Percentiles rank a stretch among this genome's conserved stretches.
Evolutionary conservation across 64 coral and sea anemone genomes (phyloP).

Genomic region (Montipora efflorescens): DNA sequence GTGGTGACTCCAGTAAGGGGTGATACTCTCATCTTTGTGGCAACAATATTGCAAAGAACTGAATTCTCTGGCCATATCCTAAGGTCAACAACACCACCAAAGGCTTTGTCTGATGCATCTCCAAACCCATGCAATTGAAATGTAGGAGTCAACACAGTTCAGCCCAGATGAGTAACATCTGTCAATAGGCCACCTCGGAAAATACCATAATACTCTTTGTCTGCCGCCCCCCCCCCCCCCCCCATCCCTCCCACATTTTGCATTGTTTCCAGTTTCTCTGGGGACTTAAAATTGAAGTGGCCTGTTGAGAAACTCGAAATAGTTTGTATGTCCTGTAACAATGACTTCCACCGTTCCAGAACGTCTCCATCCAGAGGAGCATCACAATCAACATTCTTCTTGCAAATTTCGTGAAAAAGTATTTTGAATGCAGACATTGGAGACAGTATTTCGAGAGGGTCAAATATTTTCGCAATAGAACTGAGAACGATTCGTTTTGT

Average conservation of each 20-base stretch:
- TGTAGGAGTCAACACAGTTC: not conserved
- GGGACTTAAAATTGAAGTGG: no score
- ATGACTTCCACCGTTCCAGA: not conserved
- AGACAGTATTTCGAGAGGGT: no score
- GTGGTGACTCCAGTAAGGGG: constrained; percentile 4
- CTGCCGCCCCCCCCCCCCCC: no score
- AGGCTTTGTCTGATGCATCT: not conserved
- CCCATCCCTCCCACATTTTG: no score
- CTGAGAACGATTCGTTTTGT: no score
- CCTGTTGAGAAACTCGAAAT: not conserved
- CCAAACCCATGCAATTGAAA: constrained; percentile 39
- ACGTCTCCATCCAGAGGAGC: not conserved
- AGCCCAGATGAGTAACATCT: not conserved
- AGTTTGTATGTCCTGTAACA: constrained; percentile 1
- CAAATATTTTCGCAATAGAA: no score
- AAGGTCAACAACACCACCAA: constrained; percentile 6
- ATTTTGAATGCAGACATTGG: no score
- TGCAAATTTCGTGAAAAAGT: no score
- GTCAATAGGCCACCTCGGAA: not conserved
- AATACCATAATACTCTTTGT: no score
- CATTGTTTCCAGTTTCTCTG: no score
- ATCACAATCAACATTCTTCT: not conserved
- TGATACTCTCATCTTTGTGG: not conserved
- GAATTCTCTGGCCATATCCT: not conserved
- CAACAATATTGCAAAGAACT: not conserved